These are phyloP conservation scores for Agrilus biguttatus DNA, from an alignment of 2,888 invertebrate species.

Conservation along the genomic window DNA sequence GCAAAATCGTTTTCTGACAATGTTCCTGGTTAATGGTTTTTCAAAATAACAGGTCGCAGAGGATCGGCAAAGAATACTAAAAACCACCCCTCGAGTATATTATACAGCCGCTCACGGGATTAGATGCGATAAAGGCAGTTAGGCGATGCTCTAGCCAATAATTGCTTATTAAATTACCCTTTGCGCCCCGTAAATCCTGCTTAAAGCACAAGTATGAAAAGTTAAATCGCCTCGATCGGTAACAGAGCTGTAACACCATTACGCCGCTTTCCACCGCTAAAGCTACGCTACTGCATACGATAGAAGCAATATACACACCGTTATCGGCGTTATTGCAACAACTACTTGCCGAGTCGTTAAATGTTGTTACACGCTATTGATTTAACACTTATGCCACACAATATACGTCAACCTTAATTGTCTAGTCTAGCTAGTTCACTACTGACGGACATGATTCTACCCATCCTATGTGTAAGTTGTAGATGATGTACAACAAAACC, in stretches of 20 bases:
- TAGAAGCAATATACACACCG: conserved; percentile 5
- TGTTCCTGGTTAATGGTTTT: no score
- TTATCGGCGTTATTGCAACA: conserved; percentile 9
- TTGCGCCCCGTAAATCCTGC: conserved; percentile 18
- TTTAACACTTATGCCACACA: conserved; percentile 1
- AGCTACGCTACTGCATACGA: background rate
- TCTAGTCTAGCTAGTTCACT: no score
- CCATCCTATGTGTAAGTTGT: no score
- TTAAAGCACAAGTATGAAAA: conserved; percentile 17
- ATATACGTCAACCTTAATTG: background rate
- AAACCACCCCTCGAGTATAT: no score
- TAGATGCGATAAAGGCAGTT: conserved; percentile 17
- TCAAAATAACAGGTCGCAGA: no score
- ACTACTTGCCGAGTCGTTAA: conserved; percentile 12
- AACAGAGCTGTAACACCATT: conserved; percentile 10
- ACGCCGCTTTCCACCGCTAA: background rate
- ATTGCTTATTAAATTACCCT: conserved; percentile 20
- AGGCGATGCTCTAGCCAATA: conserved; percentile 18
- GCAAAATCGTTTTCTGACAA: background rate
- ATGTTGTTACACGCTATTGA: conserved; percentile 7
- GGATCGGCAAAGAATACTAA: no score
- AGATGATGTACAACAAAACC: no score
- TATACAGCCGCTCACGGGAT: conserved; percentile 7
- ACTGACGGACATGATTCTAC: no score
- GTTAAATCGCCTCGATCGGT: conserved; percentile 13